A percentile compares a stretch with the other conserved stretches of the same genome.
phyloP scores from a whole-genome alignment of 2,888 invertebrate species.

The Nomada ferruginata region DNA sequence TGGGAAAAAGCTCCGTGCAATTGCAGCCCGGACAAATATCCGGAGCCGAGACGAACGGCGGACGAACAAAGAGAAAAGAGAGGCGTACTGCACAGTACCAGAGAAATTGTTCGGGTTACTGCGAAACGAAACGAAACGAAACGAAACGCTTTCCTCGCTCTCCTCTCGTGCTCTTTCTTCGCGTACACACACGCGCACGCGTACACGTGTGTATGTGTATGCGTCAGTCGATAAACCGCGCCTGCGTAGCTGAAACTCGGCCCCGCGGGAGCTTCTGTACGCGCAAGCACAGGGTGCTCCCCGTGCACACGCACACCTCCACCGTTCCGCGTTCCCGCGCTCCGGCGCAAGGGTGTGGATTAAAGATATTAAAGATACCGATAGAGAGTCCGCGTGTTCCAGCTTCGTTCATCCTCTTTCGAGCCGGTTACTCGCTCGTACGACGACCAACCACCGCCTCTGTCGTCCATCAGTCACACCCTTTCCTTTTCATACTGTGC shows the following conservation, averaged over 20 bases:
- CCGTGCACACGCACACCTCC: constrained; percentile 68
- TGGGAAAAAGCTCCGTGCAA: constrained; percentile 74
- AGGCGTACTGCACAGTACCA: constrained; percentile 44
- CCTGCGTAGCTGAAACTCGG: constrained; percentile 74
- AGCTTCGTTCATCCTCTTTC: constrained; percentile 12
- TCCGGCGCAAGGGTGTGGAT: constrained; percentile 72
- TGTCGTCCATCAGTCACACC: constrained; percentile 45
- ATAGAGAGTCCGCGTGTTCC: constrained; percentile 16
- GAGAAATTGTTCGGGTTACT: constrained; percentile 79
- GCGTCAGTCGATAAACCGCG: constrained; percentile 81
- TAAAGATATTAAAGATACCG: constrained; percentile 74
- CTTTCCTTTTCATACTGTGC: constrained; percentile 24
- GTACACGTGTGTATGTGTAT: constrained; percentile 61
- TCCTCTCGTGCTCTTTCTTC: constrained; percentile 34
- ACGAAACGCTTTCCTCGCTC: constrained; percentile 74
- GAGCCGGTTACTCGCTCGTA: neutral
- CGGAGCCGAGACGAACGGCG: constrained; percentile 75
- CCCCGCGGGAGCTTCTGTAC: constrained; percentile 41
- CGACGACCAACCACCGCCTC: constrained; percentile 6
- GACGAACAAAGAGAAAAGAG: constrained; percentile 69
- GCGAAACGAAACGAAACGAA: constrained; percentile 74
- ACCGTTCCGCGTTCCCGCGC: constrained; percentile 62
- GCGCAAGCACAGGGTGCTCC: constrained; percentile 30
- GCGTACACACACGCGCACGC: neutral
- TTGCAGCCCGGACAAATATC: constrained; percentile 79